These are phyloP conservation scores for Apamea crenata DNA, from an alignment of 2,888 invertebrate species.

Conservation along the genomic window DNA sequence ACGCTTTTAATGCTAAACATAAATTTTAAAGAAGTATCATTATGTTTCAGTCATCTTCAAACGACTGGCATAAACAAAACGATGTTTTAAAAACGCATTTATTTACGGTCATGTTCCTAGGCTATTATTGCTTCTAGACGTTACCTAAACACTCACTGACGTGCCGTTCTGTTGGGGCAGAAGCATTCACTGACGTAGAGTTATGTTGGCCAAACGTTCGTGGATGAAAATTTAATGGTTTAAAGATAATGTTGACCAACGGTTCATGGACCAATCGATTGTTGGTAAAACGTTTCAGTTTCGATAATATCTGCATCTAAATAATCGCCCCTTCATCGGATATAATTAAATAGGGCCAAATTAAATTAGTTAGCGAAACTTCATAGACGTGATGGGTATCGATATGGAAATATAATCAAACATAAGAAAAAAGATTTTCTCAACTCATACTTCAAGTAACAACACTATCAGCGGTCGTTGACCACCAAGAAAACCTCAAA, in stretches of 20 bases:
- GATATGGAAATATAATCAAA: not conserved
- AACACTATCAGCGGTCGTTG: not conserved
- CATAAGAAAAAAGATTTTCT: not conserved
- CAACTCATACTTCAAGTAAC: not conserved
- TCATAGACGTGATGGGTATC: not conserved
- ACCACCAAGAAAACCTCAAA: not conserved
- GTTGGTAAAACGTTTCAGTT: no score
- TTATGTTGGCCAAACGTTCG: no score
- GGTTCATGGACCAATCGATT: no score
- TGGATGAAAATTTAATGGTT: no score
- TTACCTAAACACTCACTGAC: no score
- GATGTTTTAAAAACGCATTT: not conserved
- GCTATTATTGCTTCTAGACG: no score
- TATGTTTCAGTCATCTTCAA: not conserved
- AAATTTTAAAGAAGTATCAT: not conserved
- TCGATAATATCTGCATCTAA: not conserved
- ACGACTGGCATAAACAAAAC: not conserved
- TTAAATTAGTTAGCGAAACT: not conserved
- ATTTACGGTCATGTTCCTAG: no score
- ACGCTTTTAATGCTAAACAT: not conserved
- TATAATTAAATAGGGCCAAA: not conserved
- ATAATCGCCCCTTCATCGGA: not conserved
- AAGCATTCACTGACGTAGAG: no score
- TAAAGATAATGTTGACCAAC: no score
- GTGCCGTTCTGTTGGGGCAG: no score